phyloP scores from a whole-genome alignment of 2,888 invertebrate species.

The Lasioglossum leucozonium region DNA sequence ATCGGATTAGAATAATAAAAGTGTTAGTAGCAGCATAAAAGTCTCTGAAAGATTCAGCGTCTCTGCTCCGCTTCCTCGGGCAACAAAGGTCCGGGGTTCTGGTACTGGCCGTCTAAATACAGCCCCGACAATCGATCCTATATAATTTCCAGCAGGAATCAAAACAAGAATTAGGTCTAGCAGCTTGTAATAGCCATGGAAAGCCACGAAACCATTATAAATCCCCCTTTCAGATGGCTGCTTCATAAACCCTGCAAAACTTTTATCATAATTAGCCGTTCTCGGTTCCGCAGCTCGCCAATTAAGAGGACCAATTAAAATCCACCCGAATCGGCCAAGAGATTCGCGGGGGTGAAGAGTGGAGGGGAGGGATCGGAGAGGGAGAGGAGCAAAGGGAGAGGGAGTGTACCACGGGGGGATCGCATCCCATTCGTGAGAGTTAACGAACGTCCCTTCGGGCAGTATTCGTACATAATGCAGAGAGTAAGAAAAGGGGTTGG shows the following conservation, averaged over 20 bases:
- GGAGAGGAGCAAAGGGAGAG: neutral
- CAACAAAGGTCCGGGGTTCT: neutral
- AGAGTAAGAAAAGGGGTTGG: constrained; percentile 48
- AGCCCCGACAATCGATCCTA: neutral
- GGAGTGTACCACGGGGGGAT: constrained; percentile 28
- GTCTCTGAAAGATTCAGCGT: neutral
- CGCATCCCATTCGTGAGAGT: constrained; percentile 67
- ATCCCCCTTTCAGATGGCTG: neutral
- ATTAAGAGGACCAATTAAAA: constrained; percentile 64
- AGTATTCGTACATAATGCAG: constrained; percentile 78
- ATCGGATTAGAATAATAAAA: neutral
- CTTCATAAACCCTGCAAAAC: neutral
- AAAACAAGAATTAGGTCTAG: neutral
- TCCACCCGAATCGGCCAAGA: constrained; percentile 34
- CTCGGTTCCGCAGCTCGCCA: constrained; percentile 10
- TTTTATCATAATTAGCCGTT: constrained; percentile 36
- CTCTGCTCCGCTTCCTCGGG: neutral
- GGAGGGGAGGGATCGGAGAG: neutral
- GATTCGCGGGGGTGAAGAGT: constrained; percentile 17
- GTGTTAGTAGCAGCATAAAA: neutral
- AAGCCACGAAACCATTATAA: neutral
- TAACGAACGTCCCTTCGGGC: constrained; percentile 81
- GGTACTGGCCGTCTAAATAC: neutral
- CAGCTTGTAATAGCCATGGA: neutral
- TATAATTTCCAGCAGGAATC: neutral